Conservation (phyloP, 2,888 invertebrate species). For the Brachypalpus laphriformis region DNA sequence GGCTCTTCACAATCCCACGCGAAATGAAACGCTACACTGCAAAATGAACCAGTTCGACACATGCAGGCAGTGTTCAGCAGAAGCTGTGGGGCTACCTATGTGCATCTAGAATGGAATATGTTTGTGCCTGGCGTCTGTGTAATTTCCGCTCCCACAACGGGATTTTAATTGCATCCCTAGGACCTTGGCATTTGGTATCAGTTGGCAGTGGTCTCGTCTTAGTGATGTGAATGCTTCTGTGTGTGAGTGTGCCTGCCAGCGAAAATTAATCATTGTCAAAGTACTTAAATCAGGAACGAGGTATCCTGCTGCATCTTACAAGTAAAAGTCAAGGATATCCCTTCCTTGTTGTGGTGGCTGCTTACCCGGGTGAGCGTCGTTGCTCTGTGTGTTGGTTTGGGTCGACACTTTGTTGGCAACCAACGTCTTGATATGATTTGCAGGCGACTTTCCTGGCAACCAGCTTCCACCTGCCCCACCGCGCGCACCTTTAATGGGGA, state of each 20-base stretch:
- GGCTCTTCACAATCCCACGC: neutral
- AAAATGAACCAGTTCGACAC: constrained; percentile 3
- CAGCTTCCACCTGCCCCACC: neutral
- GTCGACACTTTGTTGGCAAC: constrained; percentile 54
- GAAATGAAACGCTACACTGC: constrained; percentile 40
- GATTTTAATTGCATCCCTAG: constrained; percentile 71
- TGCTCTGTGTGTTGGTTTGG: neutral
- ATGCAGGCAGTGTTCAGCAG: constrained; percentile 23
- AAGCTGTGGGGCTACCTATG: constrained; percentile 49
- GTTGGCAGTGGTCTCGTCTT: constrained; percentile 29
- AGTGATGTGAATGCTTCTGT: neutral
- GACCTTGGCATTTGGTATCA: constrained; percentile 63
- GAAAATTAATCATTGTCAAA: constrained; percentile 77
- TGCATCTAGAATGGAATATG: constrained; percentile 61
- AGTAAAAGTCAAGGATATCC: constrained; percentile 66
- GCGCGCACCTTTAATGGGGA: constrained; percentile 63
- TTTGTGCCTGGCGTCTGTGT: constrained; percentile 57
- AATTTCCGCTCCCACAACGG: constrained; percentile 64
- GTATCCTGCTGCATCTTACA: constrained; percentile 67
- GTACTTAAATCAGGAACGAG: constrained; percentile 76
- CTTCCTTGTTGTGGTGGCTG: constrained; percentile 43
- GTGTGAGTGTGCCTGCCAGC: constrained; percentile 46
- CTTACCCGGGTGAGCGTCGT: neutral
- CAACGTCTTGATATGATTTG: constrained; percentile 69
- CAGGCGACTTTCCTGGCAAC: constrained; percentile 28